Conservation (phyloP, 1,140 invertebrate genomes). For the Drosophila carrolli region DNA sequence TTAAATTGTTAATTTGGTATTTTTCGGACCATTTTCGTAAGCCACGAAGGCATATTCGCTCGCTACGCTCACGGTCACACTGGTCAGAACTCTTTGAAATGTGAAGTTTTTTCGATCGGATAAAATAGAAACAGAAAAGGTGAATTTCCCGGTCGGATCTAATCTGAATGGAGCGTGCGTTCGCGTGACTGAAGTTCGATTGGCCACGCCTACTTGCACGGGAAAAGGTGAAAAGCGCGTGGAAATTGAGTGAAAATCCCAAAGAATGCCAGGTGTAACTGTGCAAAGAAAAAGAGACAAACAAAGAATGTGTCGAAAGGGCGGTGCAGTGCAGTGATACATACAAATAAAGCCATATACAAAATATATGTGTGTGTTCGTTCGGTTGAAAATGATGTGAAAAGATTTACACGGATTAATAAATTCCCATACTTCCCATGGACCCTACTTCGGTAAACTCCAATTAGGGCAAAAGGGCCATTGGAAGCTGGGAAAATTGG, state of each 20-base stretch:
- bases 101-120: conserved; percentile 30
- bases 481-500: conserved; percentile 32
- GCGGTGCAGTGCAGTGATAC: conserved; percentile 31
- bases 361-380: conserved; percentile 7
- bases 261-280: conserved; percentile 5
- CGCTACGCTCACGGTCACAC: conserved; percentile 4
- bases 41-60: background rate
- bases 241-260: conserved; percentile 11
- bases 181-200: conserved; percentile 27
- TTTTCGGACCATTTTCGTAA: background rate
- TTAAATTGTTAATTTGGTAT: background rate
- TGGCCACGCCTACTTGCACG: conserved; percentile 16
- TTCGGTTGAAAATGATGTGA: conserved; percentile 7
- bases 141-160: conserved; percentile 15
- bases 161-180: conserved; percentile 11
- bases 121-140: conserved; percentile 17
- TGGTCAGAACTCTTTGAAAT: conserved; percentile 28
- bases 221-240: conserved; percentile 4
- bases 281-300: background rate
- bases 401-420: background rate
- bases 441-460: conserved; percentile 3
- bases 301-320: conserved; percentile 35
- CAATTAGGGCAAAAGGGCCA: conserved; percentile 36
- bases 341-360: conserved; percentile 13
- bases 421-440: background rate